Base-by-base conservation (phyloP, 2,797 vertebrate genomes). In the Eulemur rubriventer region DNA sequence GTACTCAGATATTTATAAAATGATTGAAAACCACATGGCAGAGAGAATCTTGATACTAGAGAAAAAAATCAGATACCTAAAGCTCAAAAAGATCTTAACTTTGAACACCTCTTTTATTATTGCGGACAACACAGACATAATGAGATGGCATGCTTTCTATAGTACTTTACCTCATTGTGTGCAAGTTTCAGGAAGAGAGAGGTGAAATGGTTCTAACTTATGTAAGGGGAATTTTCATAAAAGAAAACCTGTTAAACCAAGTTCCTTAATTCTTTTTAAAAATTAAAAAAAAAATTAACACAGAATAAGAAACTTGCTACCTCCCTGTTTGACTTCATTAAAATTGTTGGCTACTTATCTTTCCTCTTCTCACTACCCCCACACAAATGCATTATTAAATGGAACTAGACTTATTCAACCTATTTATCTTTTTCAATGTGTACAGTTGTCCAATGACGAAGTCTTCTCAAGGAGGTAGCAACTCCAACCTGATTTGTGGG, bases 401-500 rank as follows among this genome's bases (percentile, higher is more conserved):
- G 26, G 20, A 95, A 80, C 14, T 79, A 70, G 38, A 82, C 69
- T 73, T 63, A 79, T 3, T 89, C 10, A 85, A 41, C 26, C 33
- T 76, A 43, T 76, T 91, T 76, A 87, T 87, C 52, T 84, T 81
- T 93, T 82, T 70, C 65, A 83, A 73, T 30, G 43, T 69, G 69
- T 1, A 63, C 8, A 87, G 70, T 0, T 75, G n/a, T 48, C 24
- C 7, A 91, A 79, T 59, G n/a, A 81, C 22, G 18, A 89, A 65
- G 24, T 72, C 41, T 92, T 91, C 46, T 72, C 38, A 92, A 79
- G 48, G 52, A 81, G 35, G 7, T 6, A 89, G 20, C 38, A 94
- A 69, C 70, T 14, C 52, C 22, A 73, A 43, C 18, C 30, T 65
- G n/a, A 82, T 73, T 28, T 70, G 38, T 38, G 8, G n/a, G 1